phyloP scores from a whole-genome alignment of 2,888 invertebrate genomes.

The Pteria penguin region DNA sequence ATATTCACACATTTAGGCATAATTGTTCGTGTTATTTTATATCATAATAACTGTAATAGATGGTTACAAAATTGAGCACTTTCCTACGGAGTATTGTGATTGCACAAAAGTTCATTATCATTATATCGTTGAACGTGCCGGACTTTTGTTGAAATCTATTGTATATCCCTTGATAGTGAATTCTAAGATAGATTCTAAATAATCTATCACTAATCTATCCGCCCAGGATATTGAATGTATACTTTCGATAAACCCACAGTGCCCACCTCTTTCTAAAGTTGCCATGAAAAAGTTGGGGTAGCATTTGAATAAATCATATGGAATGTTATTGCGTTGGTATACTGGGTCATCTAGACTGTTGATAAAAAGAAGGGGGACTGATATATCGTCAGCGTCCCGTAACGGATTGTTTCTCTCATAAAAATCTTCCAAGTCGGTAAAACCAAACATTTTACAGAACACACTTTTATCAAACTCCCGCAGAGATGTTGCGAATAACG shows the following conservation, averaged over 20 bases:
- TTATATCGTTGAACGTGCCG: slow-evolving; percentile 54
- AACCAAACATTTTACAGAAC: slow-evolving; percentile 61
- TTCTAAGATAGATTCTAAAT: slow-evolving; percentile 63
- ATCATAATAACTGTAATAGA: no score
- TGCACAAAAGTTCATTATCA: no score
- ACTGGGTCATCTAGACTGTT: slow-evolving; percentile 74
- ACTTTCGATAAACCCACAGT: slow-evolving; percentile 72
- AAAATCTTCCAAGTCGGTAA: slow-evolving; percentile 62
- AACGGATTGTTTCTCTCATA: slow-evolving; percentile 75
- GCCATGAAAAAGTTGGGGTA: slow-evolving; percentile 74
- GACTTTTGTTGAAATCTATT: slow-evolving; percentile 55
- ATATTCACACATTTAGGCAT: no score
- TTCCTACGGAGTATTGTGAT: no score
- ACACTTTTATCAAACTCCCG: slow-evolving; percentile 63
- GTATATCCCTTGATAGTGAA: slow-evolving; percentile 63
- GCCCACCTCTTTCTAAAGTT: slow-evolving; percentile 70
- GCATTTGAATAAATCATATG: slow-evolving; percentile 70
- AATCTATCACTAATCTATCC: slow-evolving; percentile 64
- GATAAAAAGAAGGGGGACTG: slow-evolving; percentile 73
- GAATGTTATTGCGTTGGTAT: slow-evolving; percentile 61
- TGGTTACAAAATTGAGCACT: no score
- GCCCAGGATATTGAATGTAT: slow-evolving; percentile 62
- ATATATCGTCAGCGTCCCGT: slow-evolving; percentile 73
- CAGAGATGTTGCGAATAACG: slow-evolving; percentile 56
- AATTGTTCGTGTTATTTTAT: no score